phyloP scores from a whole-genome alignment of 2,113 vertebrate species.

The Tenebrosternarchus preto region DNA sequence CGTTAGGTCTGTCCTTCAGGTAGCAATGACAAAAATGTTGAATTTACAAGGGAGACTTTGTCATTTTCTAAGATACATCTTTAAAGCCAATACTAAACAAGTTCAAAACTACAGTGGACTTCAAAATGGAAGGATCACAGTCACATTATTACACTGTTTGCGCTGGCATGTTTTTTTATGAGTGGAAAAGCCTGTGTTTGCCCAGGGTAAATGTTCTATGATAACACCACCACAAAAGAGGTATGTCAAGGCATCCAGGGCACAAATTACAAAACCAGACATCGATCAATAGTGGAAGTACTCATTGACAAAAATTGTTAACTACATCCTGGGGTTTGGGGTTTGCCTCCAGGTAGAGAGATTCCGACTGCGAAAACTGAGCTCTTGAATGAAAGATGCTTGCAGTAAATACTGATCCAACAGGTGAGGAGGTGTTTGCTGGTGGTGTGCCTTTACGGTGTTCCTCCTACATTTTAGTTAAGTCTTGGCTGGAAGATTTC shows the following conservation, averaged over 20 bases:
- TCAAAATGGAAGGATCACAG: background rate
- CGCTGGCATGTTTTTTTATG: constrained; percentile 18
- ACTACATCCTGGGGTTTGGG: background rate
- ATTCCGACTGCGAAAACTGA: background rate
- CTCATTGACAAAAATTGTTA: constrained; percentile 27
- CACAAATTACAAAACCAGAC: constrained; percentile 3
- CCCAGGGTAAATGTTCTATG: constrained; percentile 28
- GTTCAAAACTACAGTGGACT: too few species aligned
- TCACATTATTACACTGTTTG: background rate
- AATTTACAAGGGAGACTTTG: too few species aligned
- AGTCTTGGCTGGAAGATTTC: too few species aligned
- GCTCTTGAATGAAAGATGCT: background rate
- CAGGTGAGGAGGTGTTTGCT: background rate
- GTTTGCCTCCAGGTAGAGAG: background rate
- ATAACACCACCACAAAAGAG: constrained; percentile 49
- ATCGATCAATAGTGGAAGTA: constrained; percentile 26
- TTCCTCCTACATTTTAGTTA: background rate
- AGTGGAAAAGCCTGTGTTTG: constrained; percentile 34
- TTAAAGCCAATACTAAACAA: too few species aligned
- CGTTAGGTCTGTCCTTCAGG: too few species aligned
- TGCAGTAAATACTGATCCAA: background rate
- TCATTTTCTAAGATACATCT: too few species aligned
- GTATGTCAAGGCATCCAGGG: constrained; percentile 32
- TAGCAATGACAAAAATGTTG: too few species aligned
- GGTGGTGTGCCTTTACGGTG: background rate